Base-by-base conservation (phyloP, 2,113 vertebrate genomes). In the Serilophus lunatus region DNA sequence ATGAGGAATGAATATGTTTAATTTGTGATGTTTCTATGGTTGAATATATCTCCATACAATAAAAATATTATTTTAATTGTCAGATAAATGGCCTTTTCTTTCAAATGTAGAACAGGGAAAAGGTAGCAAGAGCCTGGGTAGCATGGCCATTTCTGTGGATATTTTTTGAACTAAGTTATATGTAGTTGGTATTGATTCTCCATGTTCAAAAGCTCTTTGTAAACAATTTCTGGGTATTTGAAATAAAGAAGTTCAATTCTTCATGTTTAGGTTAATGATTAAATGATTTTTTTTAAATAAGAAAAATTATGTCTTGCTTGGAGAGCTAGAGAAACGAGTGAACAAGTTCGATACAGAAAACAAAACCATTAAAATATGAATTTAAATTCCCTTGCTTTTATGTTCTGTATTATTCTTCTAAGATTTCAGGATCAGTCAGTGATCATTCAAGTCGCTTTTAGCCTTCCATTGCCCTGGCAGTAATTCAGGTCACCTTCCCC, bases 21-120 rank as follows among this genome's bases (percentile, higher is more conserved):
- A 56, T 49, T 74, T 56, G 26, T 24, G 60, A 10, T 64, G 29
- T 64, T 87, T 86, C 75, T 60, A 47, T 60, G 15, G 19, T 69
- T 0, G 0, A 3, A 7, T 72, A 29, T 61, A 19, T 74, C 38
- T 83, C 40, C 20, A 14, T 71, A 28, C 1, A 49, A 70, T 82
- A 87, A 79, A 91, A 94, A 82, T n/a, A 66, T 24, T 59, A 54
- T 64, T 89, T 74, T 56, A 80, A n/a, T 65, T 42, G 10, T 54
- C 47, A 84, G 23, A 50, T 49, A 45, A 78, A 74, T 38, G 9
- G 28, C 51, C 15, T 77, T 77, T 77, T 82, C 45, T 77, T 88
- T 70, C 88, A 71, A 0, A 1, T 75, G 56, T 35, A 26, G 47
- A 90, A 79, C 10, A 88, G 40, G 33, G 28, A 49, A n/a, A 86